A percentile compares a stretch with the other conserved stretches of the same genome.
These are phyloP conservation scores for Phyllotreta striolata DNA, from an alignment of 2,888 invertebrate species.

Conservation along the genomic window DNA sequence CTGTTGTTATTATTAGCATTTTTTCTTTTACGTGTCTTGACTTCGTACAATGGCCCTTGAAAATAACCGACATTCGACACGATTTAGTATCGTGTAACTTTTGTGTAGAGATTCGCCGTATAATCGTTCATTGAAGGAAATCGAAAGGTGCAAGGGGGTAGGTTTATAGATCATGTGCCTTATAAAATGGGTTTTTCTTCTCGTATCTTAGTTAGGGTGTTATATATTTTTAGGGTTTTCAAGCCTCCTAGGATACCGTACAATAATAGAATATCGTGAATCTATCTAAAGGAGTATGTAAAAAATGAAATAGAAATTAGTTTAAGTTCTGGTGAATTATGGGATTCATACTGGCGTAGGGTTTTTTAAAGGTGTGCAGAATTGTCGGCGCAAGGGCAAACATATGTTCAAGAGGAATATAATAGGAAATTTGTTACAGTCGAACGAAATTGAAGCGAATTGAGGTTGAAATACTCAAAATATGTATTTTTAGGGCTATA, in stretches of 20 bases:
- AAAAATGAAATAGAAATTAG: too few relatives aligned
- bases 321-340: neutral
- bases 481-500: constrained; percentile 27
- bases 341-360: neutral
- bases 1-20: constrained; percentile 45
- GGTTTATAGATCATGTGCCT: constrained; percentile 8
- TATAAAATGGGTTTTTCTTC: neutral
- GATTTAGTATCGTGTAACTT: constrained; percentile 37
- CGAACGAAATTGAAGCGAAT: constrained; percentile 31
- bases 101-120: constrained; percentile 41
- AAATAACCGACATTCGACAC: constrained; percentile 45
- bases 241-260: too few relatives aligned
- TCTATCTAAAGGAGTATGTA: too few relatives aligned
- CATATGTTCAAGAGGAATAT: constrained; percentile 30
- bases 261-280: too few relatives aligned
- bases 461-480: constrained; percentile 31
- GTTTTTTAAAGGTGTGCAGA: constrained; percentile 16
- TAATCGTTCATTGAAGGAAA: constrained; percentile 36
- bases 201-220: neutral
- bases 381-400: constrained; percentile 12
- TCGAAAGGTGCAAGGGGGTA: constrained; percentile 24
- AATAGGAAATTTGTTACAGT: constrained; percentile 37
- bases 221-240: too few relatives aligned
- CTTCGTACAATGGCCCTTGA: constrained; percentile 41
- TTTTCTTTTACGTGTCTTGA: constrained; percentile 41